Conservation (phyloP, 2,888 invertebrate species). For the Habrosyne pyritoides region DNA sequence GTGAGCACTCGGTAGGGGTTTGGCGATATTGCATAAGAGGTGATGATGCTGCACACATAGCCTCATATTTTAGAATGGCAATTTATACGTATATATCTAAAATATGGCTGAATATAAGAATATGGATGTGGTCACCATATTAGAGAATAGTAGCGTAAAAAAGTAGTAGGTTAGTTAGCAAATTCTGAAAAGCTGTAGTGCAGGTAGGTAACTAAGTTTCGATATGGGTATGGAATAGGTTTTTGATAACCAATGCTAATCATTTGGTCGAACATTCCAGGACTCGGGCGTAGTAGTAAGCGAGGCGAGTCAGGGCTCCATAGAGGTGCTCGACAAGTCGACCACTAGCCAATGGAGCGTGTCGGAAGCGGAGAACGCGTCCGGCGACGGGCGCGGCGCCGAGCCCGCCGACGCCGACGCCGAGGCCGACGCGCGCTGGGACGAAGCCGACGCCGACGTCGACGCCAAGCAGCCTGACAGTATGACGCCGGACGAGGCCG, state of each 20-base stretch:
- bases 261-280: conserved; percentile 38
- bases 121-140: no score
- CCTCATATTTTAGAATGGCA: no score
- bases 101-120: no score
- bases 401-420: conserved; percentile 49
- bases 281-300: conserved; percentile 82
- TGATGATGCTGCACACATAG: no score
- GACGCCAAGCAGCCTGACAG: conserved; percentile 77
- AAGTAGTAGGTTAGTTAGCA: no score
- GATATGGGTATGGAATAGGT: no score
- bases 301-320: conserved; percentile 80
- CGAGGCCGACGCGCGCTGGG: conserved; percentile 45
- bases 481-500: conserved; percentile 94
- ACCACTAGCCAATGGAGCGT: conserved; percentile 83
- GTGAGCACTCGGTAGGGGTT: no score
- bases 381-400: conserved; percentile 69
- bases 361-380: conserved; percentile 78
- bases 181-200: no score
- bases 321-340: conserved; percentile 83
- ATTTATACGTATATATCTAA: no score
- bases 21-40: no score
- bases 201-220: no score
- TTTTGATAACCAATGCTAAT: neutral
- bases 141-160: no score
- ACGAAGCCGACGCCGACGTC: conserved; percentile 32